Evolutionary conservation across 2,888 invertebrate genomes (phyloP).

Genomic region (Dasypogon diadema): DNA sequence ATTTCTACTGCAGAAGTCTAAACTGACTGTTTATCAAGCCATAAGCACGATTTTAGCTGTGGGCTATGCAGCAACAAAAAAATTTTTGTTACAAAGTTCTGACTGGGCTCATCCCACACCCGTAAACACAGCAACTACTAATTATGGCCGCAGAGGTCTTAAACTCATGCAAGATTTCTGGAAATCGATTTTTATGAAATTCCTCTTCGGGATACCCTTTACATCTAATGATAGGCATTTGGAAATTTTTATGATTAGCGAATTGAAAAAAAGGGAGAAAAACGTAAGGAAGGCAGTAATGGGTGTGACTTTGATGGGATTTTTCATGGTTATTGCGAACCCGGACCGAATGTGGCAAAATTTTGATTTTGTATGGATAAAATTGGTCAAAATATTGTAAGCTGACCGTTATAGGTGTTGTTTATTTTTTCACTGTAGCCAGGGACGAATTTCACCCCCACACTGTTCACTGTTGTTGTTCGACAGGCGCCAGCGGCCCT

Average conservation of each 20-base stretch:
- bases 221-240: slow-evolving; percentile 44
- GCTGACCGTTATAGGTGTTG: not conserved
- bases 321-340: not conserved
- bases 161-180: slow-evolving; percentile 38
- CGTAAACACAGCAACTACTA: slow-evolving; percentile 37
- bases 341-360: not conserved
- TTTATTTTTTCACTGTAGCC: not conserved
- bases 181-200: slow-evolving; percentile 47
- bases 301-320: slow-evolving; percentile 30
- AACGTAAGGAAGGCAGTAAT: not conserved
- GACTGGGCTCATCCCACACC: slow-evolving; percentile 46
- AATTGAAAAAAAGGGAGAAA: not conserved
- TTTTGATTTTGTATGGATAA: not conserved
- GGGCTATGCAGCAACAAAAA: slow-evolving; percentile 22
- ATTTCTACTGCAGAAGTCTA: slow-evolving; percentile 51
- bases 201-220: slow-evolving; percentile 27
- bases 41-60: slow-evolving; percentile 35
- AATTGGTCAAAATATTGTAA: not conserved
- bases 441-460: slow-evolving; percentile 5
- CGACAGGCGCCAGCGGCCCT: slow-evolving; percentile 53
- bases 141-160: slow-evolving; percentile 28
- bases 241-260: slow-evolving; percentile 46
- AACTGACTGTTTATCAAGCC: slow-evolving; percentile 46
- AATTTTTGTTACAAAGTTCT: slow-evolving; percentile 48
- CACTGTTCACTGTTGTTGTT: not conserved